These are phyloP conservation scores for Equus quagga DNA, from an alignment of 2,113 vertebrate genomes.

Conservation along the genomic window DNA sequence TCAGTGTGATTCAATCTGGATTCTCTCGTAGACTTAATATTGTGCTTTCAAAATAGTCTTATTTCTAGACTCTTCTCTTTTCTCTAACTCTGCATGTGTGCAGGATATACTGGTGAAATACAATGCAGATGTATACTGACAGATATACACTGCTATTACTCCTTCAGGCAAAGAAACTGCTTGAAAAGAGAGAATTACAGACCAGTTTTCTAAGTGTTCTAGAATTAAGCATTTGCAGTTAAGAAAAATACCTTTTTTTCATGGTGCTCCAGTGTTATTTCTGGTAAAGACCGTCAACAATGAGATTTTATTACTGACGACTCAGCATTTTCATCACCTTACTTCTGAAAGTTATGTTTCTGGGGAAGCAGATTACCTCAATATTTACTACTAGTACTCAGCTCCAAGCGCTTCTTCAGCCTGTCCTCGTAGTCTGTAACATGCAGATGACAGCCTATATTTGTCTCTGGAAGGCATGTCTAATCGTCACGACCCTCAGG, in stretches of 20 bases:
- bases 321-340: not conserved
- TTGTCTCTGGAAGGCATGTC: not conserved
- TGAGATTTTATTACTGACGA: slow-evolving; percentile 29
- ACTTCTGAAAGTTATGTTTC: slow-evolving; percentile 1
- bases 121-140: not conserved
- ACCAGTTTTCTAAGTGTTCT: not conserved
- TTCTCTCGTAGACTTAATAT: not conserved
- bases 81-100: not conserved
- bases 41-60: not conserved
- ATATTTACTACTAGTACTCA: not conserved
- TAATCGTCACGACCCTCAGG: not conserved
- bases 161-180: not conserved
- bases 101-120: not conserved
- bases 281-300: not conserved
- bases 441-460: not conserved
- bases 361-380: not conserved
- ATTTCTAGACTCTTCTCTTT: not conserved
- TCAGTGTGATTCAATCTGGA: not conserved
- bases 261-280: not conserved
- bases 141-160: not conserved
- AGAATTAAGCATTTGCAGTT: slow-evolving; percentile 29
- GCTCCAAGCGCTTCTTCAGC: not conserved
- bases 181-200: slow-evolving; percentile 20
- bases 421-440: not conserved
- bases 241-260: not conserved